Base-by-base conservation (phyloP, 2,888 invertebrate genomes). In the Nycteola revayana region DNA sequence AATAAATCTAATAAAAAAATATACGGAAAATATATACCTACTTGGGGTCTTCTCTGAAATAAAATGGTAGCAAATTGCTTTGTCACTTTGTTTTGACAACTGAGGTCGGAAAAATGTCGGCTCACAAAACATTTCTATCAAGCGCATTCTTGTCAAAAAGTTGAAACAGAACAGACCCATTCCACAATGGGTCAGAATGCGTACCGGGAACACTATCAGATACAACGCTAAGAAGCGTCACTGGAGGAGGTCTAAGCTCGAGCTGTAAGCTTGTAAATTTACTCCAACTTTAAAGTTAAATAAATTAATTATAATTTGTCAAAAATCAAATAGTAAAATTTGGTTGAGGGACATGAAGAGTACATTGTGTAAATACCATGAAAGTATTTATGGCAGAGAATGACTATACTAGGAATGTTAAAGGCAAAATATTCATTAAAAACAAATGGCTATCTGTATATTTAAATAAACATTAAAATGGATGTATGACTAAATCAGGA, bases 121-220 rank as follows among this genome's bases (percentile, higher is more conserved):
- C 99, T 64, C 98, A 99, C 90, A 99, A 99, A 88, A 97, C 98
- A 49, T 98, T 98, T 82, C 96, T 79, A 97, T 98, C 72, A 99
- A 99, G 93, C 95, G 96, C 68, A 98, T 98, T 90, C 93, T 99
- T 76, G 98, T 98, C 18, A 98, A 98, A 84, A 98, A 98, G 90
- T 91, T 97, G 65, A 98, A 99, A 87, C 98, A 99, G 90, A 99
- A 99, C 88, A 92, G 99, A 66, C 99, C 98, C 9, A 98, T 99
- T 75, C 98, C 99, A 9, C 98, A 99, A 91, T 99, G 99, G 99
- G 97, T 98, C 52, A 93, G 99, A 82, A 97, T 99, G 95, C 95
- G 97, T 74, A 99, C 99, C 59, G 99, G 98, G 68, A 99, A 99
- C 75, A 98, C 97, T 93, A 94, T 54, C 90, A 98, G 98, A 63